A percentile compares a stretch with the other conserved stretches of the same genome.
Evolutionary conservation across 2,113 vertebrate genomes (phyloP).

Genomic region (Ctenomys sociabilis): DNA sequence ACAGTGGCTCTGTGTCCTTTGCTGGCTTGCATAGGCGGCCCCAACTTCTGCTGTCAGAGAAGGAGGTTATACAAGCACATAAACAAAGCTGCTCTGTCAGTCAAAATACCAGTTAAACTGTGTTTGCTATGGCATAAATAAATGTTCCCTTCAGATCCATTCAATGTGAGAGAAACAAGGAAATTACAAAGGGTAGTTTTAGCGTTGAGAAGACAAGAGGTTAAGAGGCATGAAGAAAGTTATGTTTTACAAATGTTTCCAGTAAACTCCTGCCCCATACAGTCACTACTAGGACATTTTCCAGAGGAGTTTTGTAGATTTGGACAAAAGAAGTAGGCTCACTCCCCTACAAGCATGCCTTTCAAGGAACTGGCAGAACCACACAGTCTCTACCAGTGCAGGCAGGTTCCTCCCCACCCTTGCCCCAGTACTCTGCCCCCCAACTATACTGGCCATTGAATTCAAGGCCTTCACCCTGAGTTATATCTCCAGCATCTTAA

Average conservation of each 20-base stretch:
- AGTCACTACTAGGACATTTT: slow-evolving; percentile 13
- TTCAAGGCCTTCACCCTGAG: not conserved
- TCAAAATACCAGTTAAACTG: slow-evolving; percentile 63
- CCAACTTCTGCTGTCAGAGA: slow-evolving; percentile 57
- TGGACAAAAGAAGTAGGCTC: not conserved
- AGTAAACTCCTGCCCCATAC: slow-evolving; percentile 22
- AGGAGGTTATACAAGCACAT: slow-evolving; percentile 51
- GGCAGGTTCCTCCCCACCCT: not conserved
- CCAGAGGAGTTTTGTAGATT: not conserved
- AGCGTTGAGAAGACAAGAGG: slow-evolving; percentile 50
- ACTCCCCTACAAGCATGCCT: not conserved
- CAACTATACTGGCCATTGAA: not conserved
- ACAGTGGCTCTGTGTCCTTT: not conserved
- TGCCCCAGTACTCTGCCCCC: not conserved
- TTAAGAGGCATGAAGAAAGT: slow-evolving; percentile 56
- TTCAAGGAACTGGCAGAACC: slow-evolving; percentile 4
- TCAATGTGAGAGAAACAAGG: slow-evolving; percentile 68
- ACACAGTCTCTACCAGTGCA: not conserved
- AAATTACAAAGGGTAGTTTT: slow-evolving; percentile 58
- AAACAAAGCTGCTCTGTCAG: slow-evolving; percentile 71
- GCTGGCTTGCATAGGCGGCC: not conserved
- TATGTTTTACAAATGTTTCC: slow-evolving; percentile 61
- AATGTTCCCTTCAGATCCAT: slow-evolving; percentile 53
- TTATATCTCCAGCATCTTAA: not conserved
- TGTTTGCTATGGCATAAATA: slow-evolving; percentile 61